Evolutionary conservation across 2,113 vertebrate species (phyloP).

Genomic region (Cinclus cinclus): DNA sequence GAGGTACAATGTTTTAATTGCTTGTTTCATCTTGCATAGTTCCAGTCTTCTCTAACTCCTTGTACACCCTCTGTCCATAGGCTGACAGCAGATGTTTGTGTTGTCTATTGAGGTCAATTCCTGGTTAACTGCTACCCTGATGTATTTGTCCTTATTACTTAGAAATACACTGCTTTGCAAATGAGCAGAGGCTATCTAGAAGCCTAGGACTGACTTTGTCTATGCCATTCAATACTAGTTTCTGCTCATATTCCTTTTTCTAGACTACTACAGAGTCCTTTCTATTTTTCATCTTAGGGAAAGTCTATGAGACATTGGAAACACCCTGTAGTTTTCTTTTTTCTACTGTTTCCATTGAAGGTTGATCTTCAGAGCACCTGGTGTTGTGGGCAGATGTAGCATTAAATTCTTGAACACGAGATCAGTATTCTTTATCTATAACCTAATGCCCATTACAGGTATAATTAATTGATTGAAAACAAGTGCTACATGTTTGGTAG

Average conservation of each 20-base stretch:
- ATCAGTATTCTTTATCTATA: neutral
- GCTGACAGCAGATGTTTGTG: neutral
- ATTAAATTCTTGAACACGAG: neutral
- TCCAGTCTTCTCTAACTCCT: neutral
- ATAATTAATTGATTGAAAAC: neutral
- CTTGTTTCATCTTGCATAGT: neutral
- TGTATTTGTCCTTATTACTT: neutral
- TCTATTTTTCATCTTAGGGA: neutral
- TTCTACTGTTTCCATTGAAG: neutral
- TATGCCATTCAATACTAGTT: neutral
- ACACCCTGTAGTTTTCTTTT: neutral
- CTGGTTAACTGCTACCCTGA: neutral
- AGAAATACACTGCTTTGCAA: neutral
- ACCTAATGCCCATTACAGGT: neutral
- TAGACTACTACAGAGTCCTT: neutral
- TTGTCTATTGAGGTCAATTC: neutral
- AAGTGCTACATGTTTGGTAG: neutral
- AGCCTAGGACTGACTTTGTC: neutral
- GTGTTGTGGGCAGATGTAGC: neutral
- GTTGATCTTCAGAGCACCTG: neutral
- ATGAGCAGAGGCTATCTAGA: neutral
- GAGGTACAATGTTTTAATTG: neutral
- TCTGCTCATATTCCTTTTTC: neutral
- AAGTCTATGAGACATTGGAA: neutral
- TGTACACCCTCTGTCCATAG: neutral